phyloP scores from a whole-genome alignment of 2,797 vertebrate genomes.

The Hafferia zeledoni region DNA sequence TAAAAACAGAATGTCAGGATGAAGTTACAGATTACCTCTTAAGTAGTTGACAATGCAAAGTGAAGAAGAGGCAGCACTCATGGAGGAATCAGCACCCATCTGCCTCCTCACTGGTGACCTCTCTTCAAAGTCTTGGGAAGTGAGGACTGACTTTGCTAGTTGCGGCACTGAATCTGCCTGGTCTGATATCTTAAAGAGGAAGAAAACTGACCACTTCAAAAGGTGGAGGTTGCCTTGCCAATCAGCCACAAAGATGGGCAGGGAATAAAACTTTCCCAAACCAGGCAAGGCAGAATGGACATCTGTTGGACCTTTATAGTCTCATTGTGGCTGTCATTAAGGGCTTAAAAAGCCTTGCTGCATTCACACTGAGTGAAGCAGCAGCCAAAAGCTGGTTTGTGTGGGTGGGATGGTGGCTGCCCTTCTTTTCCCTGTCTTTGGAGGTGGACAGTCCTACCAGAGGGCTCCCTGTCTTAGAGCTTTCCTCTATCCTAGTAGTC shows the following conservation, averaged over 20 bases:
- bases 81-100: not conserved
- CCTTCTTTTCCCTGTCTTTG: not conserved
- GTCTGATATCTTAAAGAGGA: not conserved
- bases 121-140: not conserved
- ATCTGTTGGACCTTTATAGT: not conserved
- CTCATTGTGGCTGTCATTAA: not conserved
- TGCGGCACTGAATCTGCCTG: not conserved
- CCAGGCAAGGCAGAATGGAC: not conserved
- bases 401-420: not conserved
- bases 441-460: not conserved
- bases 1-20: not conserved
- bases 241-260: accelerated
- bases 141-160: not conserved
- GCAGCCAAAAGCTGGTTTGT: not conserved
- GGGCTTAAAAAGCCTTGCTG: not conserved
- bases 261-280: not conserved
- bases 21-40: not conserved
- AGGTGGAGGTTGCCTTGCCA: not conserved
- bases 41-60: not conserved
- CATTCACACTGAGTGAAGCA: not conserved
- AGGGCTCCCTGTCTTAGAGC: not conserved
- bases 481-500: not conserved
- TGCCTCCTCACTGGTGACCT: not conserved
- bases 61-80: not conserved
- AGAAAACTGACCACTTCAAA: not conserved